These are phyloP conservation scores for Nasonia vitripennis DNA, from an alignment of 1,140 invertebrate genomes.

Conservation along the genomic window DNA sequence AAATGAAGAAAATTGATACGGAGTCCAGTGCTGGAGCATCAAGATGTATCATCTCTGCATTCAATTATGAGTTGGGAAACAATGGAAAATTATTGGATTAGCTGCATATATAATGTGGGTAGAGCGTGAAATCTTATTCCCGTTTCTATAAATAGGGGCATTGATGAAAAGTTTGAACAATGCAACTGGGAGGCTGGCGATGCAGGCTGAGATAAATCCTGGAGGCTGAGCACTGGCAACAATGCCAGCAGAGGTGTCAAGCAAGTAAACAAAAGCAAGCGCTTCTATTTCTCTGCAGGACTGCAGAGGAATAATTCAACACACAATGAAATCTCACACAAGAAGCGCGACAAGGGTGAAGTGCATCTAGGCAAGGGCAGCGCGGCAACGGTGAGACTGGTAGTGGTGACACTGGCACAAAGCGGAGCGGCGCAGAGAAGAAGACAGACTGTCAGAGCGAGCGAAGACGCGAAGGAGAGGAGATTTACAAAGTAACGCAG, in stretches of 20 bases:
- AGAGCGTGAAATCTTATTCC: background rate
- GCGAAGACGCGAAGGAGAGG: too few species aligned
- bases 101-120: background rate
- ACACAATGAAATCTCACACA: constrained; percentile 16
- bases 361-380: background rate
- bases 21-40: too few species aligned
- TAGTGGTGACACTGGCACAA: background rate
- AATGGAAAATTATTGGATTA: background rate
- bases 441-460: background rate
- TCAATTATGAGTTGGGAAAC: background rate
- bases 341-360: constrained; percentile 4
- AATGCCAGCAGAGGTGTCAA: background rate
- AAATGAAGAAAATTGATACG: background rate
- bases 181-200: background rate
- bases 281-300: background rate
- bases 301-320: too few species aligned
- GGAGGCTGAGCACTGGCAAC: background rate
- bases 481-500: constrained; percentile 1
- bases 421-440: background rate
- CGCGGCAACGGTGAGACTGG: too few species aligned
- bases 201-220: background rate
- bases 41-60: too few species aligned
- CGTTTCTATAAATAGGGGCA: background rate
- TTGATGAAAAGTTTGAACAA: constrained; percentile 10
- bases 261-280: background rate